phyloP scores from a whole-genome alignment of 2,797 vertebrate species.

The Otus scops region DNA sequence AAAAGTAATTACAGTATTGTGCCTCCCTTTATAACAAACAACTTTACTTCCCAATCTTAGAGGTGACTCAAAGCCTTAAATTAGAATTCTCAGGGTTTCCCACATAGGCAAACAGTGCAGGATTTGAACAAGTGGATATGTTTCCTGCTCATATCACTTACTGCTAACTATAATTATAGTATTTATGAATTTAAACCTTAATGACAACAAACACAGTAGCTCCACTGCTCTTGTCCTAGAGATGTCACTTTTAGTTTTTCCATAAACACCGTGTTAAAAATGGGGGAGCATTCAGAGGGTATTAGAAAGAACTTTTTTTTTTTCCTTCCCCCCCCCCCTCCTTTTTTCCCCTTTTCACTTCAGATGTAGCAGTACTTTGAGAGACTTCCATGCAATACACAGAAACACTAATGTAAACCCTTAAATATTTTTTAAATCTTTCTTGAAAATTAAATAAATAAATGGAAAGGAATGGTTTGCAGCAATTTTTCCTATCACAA shows the following conservation, averaged over 20 bases:
- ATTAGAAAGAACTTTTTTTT: not conserved
- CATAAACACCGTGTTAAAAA: not conserved
- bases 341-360: not conserved
- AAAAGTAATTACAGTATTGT: constrained; percentile 64
- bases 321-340: accelerated
- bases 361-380: not conserved
- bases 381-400: not conserved
- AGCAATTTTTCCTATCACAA: not conserved
- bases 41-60: constrained; percentile 1
- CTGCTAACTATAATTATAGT: constrained; percentile 33
- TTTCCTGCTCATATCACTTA: not conserved
- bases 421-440: not conserved
- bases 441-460: not conserved
- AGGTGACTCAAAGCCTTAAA: constrained; percentile 48
- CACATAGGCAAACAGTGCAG: not conserved
- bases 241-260: not conserved
- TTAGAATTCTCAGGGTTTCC: constrained; percentile 46
- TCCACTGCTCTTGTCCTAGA: not conserved
- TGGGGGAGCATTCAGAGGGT: not conserved
- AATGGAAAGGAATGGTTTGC: not conserved
- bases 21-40: constrained; percentile 38
- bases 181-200: constrained; percentile 46
- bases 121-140: constrained; percentile 32
- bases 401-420: not conserved
- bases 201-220: not conserved